Percentiles rank a stretch among this genome's conserved stretches.
Conservation (phyloP, 2,113 vertebrate species). For the Larimichthys polyactis region DNA sequence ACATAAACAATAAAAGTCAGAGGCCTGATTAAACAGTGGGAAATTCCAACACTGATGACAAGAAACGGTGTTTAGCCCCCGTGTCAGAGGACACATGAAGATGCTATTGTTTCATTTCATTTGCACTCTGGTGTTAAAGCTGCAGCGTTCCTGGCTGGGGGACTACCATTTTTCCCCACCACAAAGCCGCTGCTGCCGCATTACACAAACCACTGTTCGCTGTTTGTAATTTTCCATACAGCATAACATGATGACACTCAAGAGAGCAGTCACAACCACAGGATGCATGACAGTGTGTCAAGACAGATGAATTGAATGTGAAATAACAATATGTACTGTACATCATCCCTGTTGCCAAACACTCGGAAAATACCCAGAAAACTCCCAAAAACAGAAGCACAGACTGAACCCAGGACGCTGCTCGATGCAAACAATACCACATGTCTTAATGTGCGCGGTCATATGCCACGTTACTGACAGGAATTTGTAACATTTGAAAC, state of each 20-base stretch:
- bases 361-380: neutral
- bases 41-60: conserved; percentile 52
- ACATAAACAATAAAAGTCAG: conserved; percentile 45
- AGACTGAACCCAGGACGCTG: neutral
- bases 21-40: conserved; percentile 29
- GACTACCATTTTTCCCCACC: neutral
- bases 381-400: neutral
- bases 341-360: conserved; percentile 14
- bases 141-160: neutral
- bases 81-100: conserved; percentile 23
- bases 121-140: conserved; percentile 57
- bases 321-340: neutral
- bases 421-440: neutral
- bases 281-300: conserved; percentile 22
- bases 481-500: neutral
- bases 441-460: neutral
- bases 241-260: conserved; percentile 10
- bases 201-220: neutral
- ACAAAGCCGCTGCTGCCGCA: conserved; percentile 1
- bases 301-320: neutral
- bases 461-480: conserved; percentile 9
- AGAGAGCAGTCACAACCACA: conserved; percentile 14
- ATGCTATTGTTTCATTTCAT: conserved; percentile 59
- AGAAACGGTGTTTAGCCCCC: conserved; percentile 8
- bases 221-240: conserved; percentile 40